Evolutionary conservation across 2,797 vertebrate genomes (phyloP).

Genomic region (Hemibagrus guttatus): DNA sequence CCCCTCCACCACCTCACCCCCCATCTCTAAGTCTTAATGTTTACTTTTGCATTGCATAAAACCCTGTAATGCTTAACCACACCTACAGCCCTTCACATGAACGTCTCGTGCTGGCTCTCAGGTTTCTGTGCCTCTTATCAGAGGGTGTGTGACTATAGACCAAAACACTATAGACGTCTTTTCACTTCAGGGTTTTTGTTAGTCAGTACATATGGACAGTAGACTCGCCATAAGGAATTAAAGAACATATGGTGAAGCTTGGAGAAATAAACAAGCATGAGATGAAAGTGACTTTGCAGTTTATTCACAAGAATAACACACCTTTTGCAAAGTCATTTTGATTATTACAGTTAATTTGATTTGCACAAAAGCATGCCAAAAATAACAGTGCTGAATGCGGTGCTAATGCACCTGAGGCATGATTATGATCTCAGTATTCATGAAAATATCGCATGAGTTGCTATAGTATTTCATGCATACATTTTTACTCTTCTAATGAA

Average conservation of each 20-base stretch:
- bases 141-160: slow-evolving; percentile 81
- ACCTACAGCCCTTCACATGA: background rate
- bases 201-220: slow-evolving; percentile 33
- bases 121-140: slow-evolving; percentile 69
- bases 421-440: slow-evolving; percentile 13
- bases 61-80: background rate
- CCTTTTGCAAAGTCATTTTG: slow-evolving; percentile 29
- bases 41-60: background rate
- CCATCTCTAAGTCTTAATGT: background rate
- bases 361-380: slow-evolving; percentile 49
- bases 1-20: background rate
- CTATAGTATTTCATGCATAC: slow-evolving; percentile 10
- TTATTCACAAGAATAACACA: slow-evolving; percentile 29
- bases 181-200: slow-evolving; percentile 72
- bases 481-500: slow-evolving; percentile 23
- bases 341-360: slow-evolving; percentile 15
- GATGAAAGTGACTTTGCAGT: slow-evolving; percentile 34
- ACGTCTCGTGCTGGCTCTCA: slow-evolving; percentile 22
- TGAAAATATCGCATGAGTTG: slow-evolving; percentile 25
- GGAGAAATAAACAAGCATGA: slow-evolving; percentile 47
- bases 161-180: slow-evolving; percentile 80
- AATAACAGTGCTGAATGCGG: slow-evolving; percentile 40
- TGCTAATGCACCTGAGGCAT: slow-evolving; percentile 38
- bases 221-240: background rate
- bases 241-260: slow-evolving; percentile 33